Evolutionary conservation across 64 coral and sea anemone genomes (phyloP), one percentile per base, ranked within the genome.

Genomic region (Montipora efflorescens): DNA sequence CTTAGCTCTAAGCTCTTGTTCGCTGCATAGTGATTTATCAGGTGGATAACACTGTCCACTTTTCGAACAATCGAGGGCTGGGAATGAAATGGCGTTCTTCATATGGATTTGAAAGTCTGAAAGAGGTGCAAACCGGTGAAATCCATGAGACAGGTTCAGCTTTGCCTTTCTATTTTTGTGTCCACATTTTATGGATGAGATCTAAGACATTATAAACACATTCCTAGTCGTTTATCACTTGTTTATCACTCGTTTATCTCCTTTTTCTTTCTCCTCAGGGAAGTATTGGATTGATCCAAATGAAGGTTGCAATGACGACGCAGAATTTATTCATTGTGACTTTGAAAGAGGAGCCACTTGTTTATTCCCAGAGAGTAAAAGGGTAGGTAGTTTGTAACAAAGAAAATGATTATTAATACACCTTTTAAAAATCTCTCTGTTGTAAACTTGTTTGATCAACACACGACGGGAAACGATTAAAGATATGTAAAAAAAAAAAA

Each of bases 231-330:
- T 36, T 36, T 8, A 57, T 57, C 11, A 8, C 0, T 64, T 64
- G 14, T 14, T 14, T 14, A 12, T 64, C 9, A 14, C 61, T 16
- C 13, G 9, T 64, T 15, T 15, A 7, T 2, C 9, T 15, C 1
- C 14, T 12, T 62, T 15, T 45, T 48, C 1, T 86, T 86, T 50
- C 16, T 72, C 18, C 10, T 1, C 47, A 95, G 93, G 88, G 15
- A 36, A 90, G 16, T 95, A 90, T 55, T 95, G 84, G 51, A 77
- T 95, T 1, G 93, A 95, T 95, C 93, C 93, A 57, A 95, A 95
- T 18, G 93, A 90, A 86, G 93, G 93, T 52, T 95, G 93, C 46
- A 16, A 5, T 45, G 64, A 68, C 72, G 93, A 95, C 69, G 93
- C 93, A 51, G 59, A 90, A 46, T 46, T 48, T 19, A 88, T 90